phyloP scores from a whole-genome alignment of 2,888 invertebrate species.

The Aspidiotus destructor region DNA sequence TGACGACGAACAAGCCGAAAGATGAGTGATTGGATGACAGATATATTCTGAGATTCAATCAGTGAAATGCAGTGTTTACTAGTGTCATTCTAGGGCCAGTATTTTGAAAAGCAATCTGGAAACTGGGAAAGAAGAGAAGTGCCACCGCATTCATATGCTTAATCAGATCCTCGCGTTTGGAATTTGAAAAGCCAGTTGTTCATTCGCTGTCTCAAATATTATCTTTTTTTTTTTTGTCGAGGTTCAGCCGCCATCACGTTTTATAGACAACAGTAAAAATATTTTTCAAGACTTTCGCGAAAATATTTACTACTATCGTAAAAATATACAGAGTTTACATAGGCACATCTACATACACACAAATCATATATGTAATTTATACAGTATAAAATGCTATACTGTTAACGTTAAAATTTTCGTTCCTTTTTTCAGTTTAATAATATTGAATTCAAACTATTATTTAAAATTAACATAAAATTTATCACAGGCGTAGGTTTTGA shows the following conservation, averaged over 20 bases:
- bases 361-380: conserved; percentile 6
- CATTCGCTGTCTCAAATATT: too few relatives aligned
- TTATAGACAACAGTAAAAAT: not conserved
- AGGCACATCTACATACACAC: conserved; percentile 10
- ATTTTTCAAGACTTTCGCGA: not conserved
- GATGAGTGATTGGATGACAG: too few relatives aligned
- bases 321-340: not conserved
- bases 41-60: too few relatives aligned
- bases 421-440: not conserved
- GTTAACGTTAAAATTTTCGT: not conserved
- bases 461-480: conserved; percentile 29
- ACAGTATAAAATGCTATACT: conserved; percentile 17
- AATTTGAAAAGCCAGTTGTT: too few relatives aligned
- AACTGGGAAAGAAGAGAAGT: too few relatives aligned
- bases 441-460: not conserved
- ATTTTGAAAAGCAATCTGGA: too few relatives aligned
- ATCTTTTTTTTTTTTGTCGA: too few relatives aligned
- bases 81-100: too few relatives aligned
- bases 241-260: not conserved
- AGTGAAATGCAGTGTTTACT: too few relatives aligned
- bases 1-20: too few relatives aligned
- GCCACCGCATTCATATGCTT: too few relatives aligned
- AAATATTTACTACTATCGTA: not conserved
- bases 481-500: conserved; percentile 31
- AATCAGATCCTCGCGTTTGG: too few relatives aligned